Evolutionary conservation across 2,888 invertebrate species (phyloP), one percentile per base, ranked within the genome.

Genomic region (Tetropium fuscum): DNA sequence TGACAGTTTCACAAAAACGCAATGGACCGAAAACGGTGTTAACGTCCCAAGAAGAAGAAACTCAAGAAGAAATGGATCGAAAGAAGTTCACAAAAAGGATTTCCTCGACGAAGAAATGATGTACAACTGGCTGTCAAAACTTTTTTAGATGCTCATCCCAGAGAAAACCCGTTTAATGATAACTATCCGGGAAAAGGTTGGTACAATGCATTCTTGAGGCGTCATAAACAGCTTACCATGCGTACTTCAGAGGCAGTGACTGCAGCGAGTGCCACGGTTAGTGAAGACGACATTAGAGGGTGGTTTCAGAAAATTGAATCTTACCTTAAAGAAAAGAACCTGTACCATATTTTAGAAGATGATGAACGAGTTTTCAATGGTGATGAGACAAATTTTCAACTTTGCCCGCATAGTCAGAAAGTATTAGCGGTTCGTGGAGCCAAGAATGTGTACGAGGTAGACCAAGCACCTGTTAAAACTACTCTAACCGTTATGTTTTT

Each of bases 211-310:
- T 72, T 71, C 53, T 22, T 72, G 30, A 47, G 58, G 15, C 38
- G 72, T 11, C 71, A 74, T 16, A 15, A 2, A n/a, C 4, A 18
- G n/a, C 1, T 38, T 3, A 57, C 70, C 70, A 25, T 6, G 0
- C 13, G 70, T 40, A 68, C 61, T 3, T 49, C 57, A 2, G 72
- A 73, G 55, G 69, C 58, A 36, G 70, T 74, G 2, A 64, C 71
- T 34, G 47, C 62, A 22, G 69, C 74, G 3, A 68, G 67, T 48
- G 64, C 71, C n/a, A 53, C 43, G 22, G 63, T 74, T 4, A 66
- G 68, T 40, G 73, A 75, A 64, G 34, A 7, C 4, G 68, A 74
- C 43, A 71, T 73, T 27, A 60, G 53, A 60, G 73, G 72, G 57
- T 27, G 27, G 27, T 6, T 27, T n/a, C 7, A 27, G 7, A 27